Evolutionary conservation across 2,113 vertebrate genomes (phyloP).

Genomic region (Sorex araneus): DNA sequence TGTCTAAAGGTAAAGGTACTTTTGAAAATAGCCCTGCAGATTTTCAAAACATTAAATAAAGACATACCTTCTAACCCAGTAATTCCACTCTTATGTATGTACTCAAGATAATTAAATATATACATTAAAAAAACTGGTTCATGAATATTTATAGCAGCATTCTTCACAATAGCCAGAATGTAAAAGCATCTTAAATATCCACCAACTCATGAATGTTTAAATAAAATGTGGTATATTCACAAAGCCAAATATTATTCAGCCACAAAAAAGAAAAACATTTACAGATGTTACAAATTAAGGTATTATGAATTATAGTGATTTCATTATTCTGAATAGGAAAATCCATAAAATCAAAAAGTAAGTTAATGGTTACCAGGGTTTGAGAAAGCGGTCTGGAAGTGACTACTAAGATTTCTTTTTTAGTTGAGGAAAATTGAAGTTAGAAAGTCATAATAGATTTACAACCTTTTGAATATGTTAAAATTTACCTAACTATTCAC

Average conservation of each 20-base stretch:
- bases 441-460: not conserved
- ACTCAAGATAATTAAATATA: not conserved
- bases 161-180: slow-evolving; percentile 6
- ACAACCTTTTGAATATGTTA: not conserved
- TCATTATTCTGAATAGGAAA: slow-evolving; percentile 2
- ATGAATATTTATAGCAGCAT: not conserved
- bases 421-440: slow-evolving; percentile 16
- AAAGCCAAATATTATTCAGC: not conserved
- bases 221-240: not conserved
- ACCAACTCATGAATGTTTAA: not conserved
- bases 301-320: not conserved
- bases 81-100: not conserved
- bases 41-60: not conserved
- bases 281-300: not conserved
- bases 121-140: not conserved
- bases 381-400: not conserved
- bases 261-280: slow-evolving; percentile 7
- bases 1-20: not conserved
- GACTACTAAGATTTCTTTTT: not conserved
- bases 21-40: not conserved
- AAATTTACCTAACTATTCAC: not conserved
- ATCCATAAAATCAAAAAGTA: not conserved
- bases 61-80: not conserved
- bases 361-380: not conserved
- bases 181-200: not conserved